phyloP scores from a whole-genome alignment of 2,888 invertebrate species.

The Globia sparganii region DNA sequence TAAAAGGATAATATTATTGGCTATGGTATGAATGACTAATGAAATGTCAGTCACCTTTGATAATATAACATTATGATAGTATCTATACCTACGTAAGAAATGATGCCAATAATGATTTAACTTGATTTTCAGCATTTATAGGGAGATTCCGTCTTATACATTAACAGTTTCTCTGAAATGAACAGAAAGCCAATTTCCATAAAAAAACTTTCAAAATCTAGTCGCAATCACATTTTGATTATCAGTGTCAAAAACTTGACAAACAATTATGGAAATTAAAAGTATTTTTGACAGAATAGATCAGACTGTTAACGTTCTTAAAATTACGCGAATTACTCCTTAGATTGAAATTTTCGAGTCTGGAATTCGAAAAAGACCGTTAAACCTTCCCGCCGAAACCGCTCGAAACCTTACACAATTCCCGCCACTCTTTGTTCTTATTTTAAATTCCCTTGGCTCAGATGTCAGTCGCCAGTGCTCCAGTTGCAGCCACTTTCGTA shows the following conservation, averaged over 20 bases:
- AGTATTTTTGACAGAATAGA: neutral
- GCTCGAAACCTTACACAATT: conserved; percentile 70
- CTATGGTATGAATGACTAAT: conserved; percentile 40
- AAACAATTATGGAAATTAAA: neutral
- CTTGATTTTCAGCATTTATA: neutral
- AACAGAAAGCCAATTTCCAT: neutral
- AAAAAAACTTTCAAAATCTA: neutral
- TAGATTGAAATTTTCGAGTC: conserved; percentile 2
- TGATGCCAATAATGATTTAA: conserved; percentile 3
- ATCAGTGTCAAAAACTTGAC: neutral
- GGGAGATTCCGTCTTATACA: neutral
- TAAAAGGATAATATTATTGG: conserved; percentile 47
- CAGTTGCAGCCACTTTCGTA: conserved; percentile 70
- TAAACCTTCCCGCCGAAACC: conserved; percentile 64
- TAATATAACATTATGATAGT: conserved; percentile 17
- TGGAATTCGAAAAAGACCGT: conserved; percentile 28
- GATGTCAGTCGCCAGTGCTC: conserved; percentile 68
- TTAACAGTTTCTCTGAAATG: neutral
- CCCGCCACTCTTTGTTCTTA: conserved; percentile 66
- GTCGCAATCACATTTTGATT: neutral
- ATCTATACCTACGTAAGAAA: neutral
- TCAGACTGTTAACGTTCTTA: neutral
- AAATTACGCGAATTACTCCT: neutral
- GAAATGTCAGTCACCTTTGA: conserved; percentile 59
- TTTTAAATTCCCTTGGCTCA: conserved; percentile 67